Base-by-base conservation (phyloP, 2,113 vertebrate genomes). In the Carollia perspicillata region DNA sequence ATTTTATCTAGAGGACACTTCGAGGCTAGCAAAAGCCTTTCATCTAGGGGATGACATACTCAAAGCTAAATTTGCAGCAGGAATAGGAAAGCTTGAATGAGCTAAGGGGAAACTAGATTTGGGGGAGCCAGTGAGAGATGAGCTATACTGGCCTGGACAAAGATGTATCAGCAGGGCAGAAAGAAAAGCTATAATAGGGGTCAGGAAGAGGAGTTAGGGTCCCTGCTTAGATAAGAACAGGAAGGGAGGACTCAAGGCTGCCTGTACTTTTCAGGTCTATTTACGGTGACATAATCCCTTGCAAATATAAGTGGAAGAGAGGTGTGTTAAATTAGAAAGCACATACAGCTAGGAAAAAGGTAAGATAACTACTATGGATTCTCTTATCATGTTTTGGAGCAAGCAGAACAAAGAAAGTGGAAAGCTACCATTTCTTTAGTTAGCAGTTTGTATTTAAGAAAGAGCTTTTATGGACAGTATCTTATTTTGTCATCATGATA, bases 1-100 rank as follows among this genome's bases (percentile, higher is more conserved):
- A 91, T 91, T 97, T 92, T 97, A 93, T 93, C 77, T 66, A 13
- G n/a, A 66, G 60, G 71, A 66, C 49, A 81, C 44, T 80, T 51
- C 55, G 81, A 97, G 90, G 77, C 20, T 71, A 90, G 51, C 44
- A 7, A 83, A 90, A 74, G 55, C 77, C 85, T 93, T 96, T 92
- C 60, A 89, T 92, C 44, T 35, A 89, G 58, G 53, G 68, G 16
- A 92, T 92, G 60, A 83, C 47, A 72, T 60, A 78, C 42, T 81
- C 20, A 69, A 96, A 95, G 17, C 40, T 94, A 40, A 68, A 66
- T 85, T 95, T 94, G 94, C 13, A 93, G 35, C 11, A 93, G 42
- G 13, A 91, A 60, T 35, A 86, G 26, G 68, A 94, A 94, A 81
- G 47, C 40, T 69, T 7, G 20, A 71, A 66, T 77, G 51, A 81